Evolutionary conservation across 2,113 vertebrate genomes (phyloP).

Genomic region (Zosterops japonicus): DNA sequence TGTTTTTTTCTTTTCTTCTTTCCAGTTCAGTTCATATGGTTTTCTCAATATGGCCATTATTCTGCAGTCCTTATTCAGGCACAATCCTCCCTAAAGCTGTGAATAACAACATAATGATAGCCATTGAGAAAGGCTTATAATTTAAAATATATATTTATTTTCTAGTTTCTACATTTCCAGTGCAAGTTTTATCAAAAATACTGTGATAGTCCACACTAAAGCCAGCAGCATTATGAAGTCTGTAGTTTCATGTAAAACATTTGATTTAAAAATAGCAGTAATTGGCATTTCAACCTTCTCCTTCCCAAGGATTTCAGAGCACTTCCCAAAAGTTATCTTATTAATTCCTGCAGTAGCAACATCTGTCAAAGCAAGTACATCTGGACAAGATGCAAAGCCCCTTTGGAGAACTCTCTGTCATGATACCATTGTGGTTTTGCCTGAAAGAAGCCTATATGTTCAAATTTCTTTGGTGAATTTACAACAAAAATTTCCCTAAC

Average conservation of each 20-base stretch:
- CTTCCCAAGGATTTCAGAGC: neutral
- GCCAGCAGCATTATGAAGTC: neutral
- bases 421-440: neutral
- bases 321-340: neutral
- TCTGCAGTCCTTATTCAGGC: neutral
- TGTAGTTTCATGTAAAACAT: neutral
- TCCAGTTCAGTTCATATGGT: neutral
- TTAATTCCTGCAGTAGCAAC: neutral
- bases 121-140: neutral
- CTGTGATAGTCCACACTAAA: neutral
- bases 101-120: neutral
- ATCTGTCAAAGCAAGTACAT: neutral
- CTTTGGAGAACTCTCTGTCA: neutral
- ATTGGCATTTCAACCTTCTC: neutral
- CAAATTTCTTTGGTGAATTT: neutral
- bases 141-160: neutral
- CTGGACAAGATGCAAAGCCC: neutral
- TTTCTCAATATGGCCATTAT: constrained; percentile 2
- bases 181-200: neutral
- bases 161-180: neutral
- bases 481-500: neutral
- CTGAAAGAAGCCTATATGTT: neutral
- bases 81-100: neutral
- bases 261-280: neutral
- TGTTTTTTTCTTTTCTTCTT: neutral